Conservation (phyloP, 2,888 invertebrate species). For the Chydorus sphaericus region DNA sequence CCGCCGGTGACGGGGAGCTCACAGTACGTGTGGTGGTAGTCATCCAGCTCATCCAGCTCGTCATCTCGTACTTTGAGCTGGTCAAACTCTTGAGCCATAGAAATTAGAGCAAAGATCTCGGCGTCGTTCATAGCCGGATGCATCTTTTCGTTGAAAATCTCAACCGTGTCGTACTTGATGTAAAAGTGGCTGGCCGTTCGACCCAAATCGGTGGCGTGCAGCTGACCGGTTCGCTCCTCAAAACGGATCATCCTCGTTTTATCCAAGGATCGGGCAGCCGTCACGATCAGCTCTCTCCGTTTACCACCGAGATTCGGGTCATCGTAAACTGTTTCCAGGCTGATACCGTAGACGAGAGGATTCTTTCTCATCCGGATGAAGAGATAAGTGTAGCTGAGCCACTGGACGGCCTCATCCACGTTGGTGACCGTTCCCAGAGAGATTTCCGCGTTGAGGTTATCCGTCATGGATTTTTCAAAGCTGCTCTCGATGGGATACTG, state of each 20-base stretch:
- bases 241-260: slow-evolving; percentile 88
- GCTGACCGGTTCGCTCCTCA: slow-evolving; percentile 65
- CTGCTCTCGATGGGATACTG: slow-evolving; percentile 98
- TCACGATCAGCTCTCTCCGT: slow-evolving; percentile 58
- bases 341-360: slow-evolving; percentile 60
- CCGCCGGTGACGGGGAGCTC: slow-evolving; percentile 64
- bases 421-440: slow-evolving; percentile 91
- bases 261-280: slow-evolving; percentile 72
- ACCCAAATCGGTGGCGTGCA: slow-evolving; percentile 60
- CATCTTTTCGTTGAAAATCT: slow-evolving; percentile 73
- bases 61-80: slow-evolving; percentile 93
- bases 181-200: slow-evolving; percentile 96
- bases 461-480: slow-evolving; percentile 76
- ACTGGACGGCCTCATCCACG: slow-evolving; percentile 88
- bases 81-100: slow-evolving; percentile 84
- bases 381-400: slow-evolving; percentile 94
- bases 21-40: slow-evolving; percentile 54
- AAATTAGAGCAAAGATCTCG: slow-evolving; percentile 77
- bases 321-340: slow-evolving; percentile 43
- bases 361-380: slow-evolving; percentile 87
- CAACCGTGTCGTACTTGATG: slow-evolving; percentile 88
- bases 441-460: slow-evolving; percentile 96
- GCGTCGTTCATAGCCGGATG: slow-evolving; percentile 68
- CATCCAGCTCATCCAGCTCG: slow-evolving; percentile 78
- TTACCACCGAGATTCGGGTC: slow-evolving; percentile 66